phyloP scores from a whole-genome alignment of 92 coral and sea anemone species.

The Epizoanthus rinbou region DNA sequence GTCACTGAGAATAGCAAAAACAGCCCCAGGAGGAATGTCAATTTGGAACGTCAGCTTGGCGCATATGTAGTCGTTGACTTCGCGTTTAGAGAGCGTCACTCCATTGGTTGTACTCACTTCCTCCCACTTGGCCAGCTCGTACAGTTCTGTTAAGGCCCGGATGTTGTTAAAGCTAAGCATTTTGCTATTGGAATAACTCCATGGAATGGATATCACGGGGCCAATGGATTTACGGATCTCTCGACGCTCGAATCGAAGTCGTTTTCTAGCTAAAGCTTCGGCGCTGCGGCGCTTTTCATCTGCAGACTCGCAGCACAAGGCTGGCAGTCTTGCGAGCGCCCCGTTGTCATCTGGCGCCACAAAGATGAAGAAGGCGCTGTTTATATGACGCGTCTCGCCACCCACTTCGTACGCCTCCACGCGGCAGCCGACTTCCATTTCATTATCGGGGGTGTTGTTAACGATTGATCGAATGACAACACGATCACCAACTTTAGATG shows the following conservation, averaged over 20 bases:
- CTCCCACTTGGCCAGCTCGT: conserved; percentile 66
- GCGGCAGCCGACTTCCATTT: conserved; percentile 79
- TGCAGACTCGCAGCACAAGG: conserved; percentile 38
- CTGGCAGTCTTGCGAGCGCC: conserved; percentile 47
- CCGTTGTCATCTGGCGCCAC: conserved; percentile 66
- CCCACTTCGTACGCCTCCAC: conserved; percentile 77
- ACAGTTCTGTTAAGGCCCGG: conserved; percentile 61
- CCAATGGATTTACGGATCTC: conserved; percentile 74
- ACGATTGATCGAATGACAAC: conserved; percentile 74
- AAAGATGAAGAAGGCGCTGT: conserved; percentile 80
- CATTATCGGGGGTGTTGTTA: conserved; percentile 65
- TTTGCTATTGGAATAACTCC: conserved; percentile 61
- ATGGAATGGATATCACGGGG: conserved; percentile 75
- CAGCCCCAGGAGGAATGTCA: conserved; percentile 45
- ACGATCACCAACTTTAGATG: conserved; percentile 74
- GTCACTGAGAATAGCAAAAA: conserved; percentile 54
- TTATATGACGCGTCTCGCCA: conserved; percentile 72
- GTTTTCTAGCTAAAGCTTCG: conserved; percentile 63
- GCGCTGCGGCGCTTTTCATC: conserved; percentile 62
- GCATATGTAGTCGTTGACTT: conserved; percentile 61
- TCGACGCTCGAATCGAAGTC: conserved; percentile 59
- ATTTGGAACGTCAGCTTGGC: conserved; percentile 48
- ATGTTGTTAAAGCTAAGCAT: conserved; percentile 68
- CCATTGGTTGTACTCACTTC: conserved; percentile 46
- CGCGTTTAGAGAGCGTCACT: conserved; percentile 59